Base-by-base conservation (phyloP, 1,140 invertebrate genomes). In the Scaptodrosophila lebanonensis region DNA sequence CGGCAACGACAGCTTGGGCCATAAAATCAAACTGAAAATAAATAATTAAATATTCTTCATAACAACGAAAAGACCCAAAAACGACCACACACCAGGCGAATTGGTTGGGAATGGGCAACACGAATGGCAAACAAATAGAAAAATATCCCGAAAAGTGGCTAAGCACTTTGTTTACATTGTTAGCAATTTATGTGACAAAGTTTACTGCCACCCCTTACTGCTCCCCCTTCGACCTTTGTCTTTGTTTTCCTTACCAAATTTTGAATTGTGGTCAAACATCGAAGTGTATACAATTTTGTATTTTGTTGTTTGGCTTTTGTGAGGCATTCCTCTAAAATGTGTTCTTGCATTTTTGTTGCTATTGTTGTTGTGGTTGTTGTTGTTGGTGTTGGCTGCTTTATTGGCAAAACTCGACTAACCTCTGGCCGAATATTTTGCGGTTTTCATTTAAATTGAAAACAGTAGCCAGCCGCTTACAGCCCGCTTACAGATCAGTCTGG, bases 241-340 rank as follows among this genome's bases (percentile, higher is more conserved):
- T 42, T 43, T 29, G 48, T 57, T 56, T 44, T 38, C 15, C 47
- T 42, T 43, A 40, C 49, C 73, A 79, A 51, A 79, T 65, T 68
- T 72, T 33, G 60, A 59, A 66, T 73, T 79, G 73, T 82, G 73
- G 73, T 79, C 65, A 62, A 62, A 54, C n/a, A n/a, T n/a, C n/a
- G n/a, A n/a, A n/a, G n/a, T n/a, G n/a, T n/a, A n/a, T 25, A 25
- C 3, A 4, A 25, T 25, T 25, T 62, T 82, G 75, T 79, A 71
- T 61, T 61, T 50, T 54, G 54, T 56, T 48, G 53, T 51, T 50
- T 29, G 43, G 45, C 39, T 57, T 63, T 62, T 57, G 56, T 57
- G 39, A 44, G 45, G 29, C 53, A 57, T 49, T 43, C 8, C 22
- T 38, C 32, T 30, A 32, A 56, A 32, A 3, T n/a, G n/a, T n/a